These are phyloP conservation scores for Eilema depressum DNA, from an alignment of 2,888 invertebrate species.

Conservation along the genomic window DNA sequence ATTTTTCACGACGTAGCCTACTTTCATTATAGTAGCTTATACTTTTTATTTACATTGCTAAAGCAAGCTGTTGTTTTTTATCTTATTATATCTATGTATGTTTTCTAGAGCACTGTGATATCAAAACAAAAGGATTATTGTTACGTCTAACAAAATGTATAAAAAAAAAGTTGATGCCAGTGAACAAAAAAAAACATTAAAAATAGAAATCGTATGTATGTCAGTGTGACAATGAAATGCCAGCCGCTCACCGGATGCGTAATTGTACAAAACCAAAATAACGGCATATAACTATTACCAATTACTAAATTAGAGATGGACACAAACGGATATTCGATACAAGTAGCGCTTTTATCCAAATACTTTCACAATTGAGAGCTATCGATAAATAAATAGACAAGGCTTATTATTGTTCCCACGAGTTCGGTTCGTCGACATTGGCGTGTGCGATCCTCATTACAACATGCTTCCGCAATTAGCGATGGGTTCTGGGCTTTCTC, in stretches of 20 bases:
- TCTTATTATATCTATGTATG: not conserved
- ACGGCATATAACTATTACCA: conserved; percentile 39
- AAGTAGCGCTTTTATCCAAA: conserved; percentile 50
- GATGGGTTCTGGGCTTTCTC: conserved; percentile 70
- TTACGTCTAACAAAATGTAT: not conserved
- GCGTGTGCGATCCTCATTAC: conserved; percentile 81
- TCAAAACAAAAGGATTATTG: not conserved
- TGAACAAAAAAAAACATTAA: not conserved
- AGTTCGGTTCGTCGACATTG: conserved; percentile 58
- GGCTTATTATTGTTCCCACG: conserved; percentile 61
- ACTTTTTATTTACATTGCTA: too few species aligned
- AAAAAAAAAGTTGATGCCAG: not conserved
- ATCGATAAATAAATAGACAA: conserved; percentile 49
- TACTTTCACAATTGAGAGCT: conserved; percentile 51
- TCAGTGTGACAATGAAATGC: conserved; percentile 26
- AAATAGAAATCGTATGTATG: conserved; percentile 24
- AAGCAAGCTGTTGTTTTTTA: too few species aligned
- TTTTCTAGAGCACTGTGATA: not conserved
- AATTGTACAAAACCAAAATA: conserved; percentile 42
- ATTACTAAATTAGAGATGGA: conserved; percentile 47
- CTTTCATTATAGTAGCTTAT: not conserved
- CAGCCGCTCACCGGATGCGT: conserved; percentile 24
- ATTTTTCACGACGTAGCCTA: not conserved
- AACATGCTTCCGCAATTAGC: conserved; percentile 79
- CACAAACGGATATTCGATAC: conserved; percentile 31